Evolutionary conservation across 2,113 vertebrate genomes (phyloP), one percentile per base, ranked within the genome.

Genomic region (Thamnophis sirtalis): DNA sequence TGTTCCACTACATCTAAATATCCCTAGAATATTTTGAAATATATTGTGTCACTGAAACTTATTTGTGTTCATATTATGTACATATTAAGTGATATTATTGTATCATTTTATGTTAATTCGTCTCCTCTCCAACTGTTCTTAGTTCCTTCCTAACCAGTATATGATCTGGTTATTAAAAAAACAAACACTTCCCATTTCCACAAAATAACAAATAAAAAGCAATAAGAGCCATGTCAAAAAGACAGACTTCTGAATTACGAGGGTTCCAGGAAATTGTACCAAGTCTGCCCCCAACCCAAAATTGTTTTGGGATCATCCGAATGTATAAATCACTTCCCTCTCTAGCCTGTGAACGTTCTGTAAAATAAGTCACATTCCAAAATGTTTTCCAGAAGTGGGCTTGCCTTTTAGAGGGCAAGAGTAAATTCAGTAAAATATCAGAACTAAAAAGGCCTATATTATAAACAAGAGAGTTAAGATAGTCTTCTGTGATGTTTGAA

Each of bases 381-480:
- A 0, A 0, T 24, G 4, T 55, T 96, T 94, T 91, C 53, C 54
- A 85, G 89, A 93, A 53, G 51, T 19, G 56, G 92, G 56, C 84
- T 96, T 96, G 93, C 26, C 80, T 90, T 80, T 92, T 49, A 0
- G 90, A 94, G 93, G 91, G 60, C 0, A 90, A 93, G 94, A 22
- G 95, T 94, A 93, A 96, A 95, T 55, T 51, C 93, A 54, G 84
- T 43, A 43, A 43, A 43, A 43, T 43, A 43, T 89, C 93, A 92
- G 87, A 95, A 95, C 94, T 93, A 92, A 87, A 96, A 96, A 95
- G 93, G 90, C 94, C 95, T 91, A 91, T 94, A 93, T 93, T 93
- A 94, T 95, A 97, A 98, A 98, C 91, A 95, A 96, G 86, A 90
- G 95, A 88, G 98, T 98, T 98, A 98, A 97, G 97, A 97, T 94